These are phyloP conservation scores for Catonia carolina DNA, from an alignment of 2,888 invertebrate species.

Conservation along the genomic window DNA sequence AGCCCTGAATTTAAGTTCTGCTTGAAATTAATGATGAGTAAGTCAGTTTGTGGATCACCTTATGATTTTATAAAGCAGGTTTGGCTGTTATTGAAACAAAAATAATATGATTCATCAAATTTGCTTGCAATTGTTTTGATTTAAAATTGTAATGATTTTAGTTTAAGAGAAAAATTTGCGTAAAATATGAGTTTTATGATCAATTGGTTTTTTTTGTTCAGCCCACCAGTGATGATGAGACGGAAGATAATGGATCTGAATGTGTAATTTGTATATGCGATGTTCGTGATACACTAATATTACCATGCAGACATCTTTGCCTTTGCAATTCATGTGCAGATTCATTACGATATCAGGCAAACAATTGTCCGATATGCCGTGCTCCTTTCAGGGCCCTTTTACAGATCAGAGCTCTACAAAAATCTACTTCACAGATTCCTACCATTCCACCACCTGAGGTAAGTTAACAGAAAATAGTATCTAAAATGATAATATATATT, in stretches of 20 bases:
- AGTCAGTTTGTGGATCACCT: no score
- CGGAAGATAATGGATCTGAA: slow-evolving; percentile 91
- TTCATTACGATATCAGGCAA: slow-evolving; percentile 92
- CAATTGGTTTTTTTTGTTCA: slow-evolving; percentile 33
- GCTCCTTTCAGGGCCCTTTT: slow-evolving; percentile 96
- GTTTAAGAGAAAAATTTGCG: no score
- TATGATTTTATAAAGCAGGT: no score
- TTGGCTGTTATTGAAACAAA: no score
- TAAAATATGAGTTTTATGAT: no score
- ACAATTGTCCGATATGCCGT: slow-evolving; percentile 97
- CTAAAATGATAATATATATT: no score
- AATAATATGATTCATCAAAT: no score
- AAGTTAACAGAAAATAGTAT: background rate
- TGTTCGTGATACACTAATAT: slow-evolving; percentile 90
- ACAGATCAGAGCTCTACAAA: slow-evolving; percentile 89
- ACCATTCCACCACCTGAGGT: slow-evolving; percentile 35
- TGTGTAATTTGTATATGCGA: slow-evolving; percentile 99
- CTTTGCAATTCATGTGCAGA: slow-evolving; percentile 97
- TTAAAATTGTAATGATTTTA: no score
- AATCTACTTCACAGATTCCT: slow-evolving; percentile 50
- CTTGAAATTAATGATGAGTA: no score
- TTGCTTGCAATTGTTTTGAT: no score
- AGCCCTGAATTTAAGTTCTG: no score
- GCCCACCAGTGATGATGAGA: slow-evolving; percentile 68
- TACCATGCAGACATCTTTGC: slow-evolving; percentile 95